Percentiles rank a stretch among this genome's conserved stretches.
Conservation (phyloP, 2,113 vertebrate species). For the Ammodytes dubius region DNA sequence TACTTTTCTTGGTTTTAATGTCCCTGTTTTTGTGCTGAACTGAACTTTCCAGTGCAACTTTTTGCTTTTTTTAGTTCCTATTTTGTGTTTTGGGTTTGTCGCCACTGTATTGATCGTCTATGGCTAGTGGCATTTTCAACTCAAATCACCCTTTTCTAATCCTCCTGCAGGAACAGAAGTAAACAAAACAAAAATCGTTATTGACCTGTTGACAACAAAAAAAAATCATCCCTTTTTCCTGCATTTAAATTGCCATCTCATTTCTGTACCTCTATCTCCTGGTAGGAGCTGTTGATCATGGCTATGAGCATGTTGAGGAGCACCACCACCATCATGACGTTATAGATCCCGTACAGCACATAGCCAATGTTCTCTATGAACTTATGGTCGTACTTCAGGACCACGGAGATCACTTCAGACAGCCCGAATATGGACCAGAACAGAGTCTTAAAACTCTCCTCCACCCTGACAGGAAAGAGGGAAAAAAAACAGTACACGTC, state of each 20-base stretch:
- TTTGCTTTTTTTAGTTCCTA: not conserved
- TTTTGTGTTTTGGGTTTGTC: slow-evolving; percentile 8
- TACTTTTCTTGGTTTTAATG: not conserved
- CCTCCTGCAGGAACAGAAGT: slow-evolving; percentile 23
- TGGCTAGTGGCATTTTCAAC: slow-evolving; percentile 20
- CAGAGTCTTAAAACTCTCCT: slow-evolving; percentile 98
- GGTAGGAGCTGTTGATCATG: slow-evolving; percentile 99
- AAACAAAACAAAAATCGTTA: slow-evolving; percentile 45
- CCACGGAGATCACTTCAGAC: slow-evolving; percentile 98
- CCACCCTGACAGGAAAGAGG: slow-evolving; percentile 86
- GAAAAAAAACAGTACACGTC: slow-evolving; percentile 9
- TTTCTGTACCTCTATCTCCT: slow-evolving; percentile 94
- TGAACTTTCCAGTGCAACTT: not conserved
- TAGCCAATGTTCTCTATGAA: slow-evolving; percentile 99
- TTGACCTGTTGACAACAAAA: slow-evolving; percentile 42
- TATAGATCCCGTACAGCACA: slow-evolving; percentile 96
- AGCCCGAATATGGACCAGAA: slow-evolving; percentile 99
- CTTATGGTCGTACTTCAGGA: slow-evolving; percentile 97
- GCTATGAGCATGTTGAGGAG: slow-evolving; percentile 99
- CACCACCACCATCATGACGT: slow-evolving; percentile 98
- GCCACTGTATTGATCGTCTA: slow-evolving; percentile 33
- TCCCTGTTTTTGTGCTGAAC: not conserved
- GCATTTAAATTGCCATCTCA: not conserved
- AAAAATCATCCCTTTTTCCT: not conserved
- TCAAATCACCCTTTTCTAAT: slow-evolving; percentile 1